Base-by-base conservation (phyloP, 1,140 invertebrate genomes). In the Tetramorium simillimum region DNA sequence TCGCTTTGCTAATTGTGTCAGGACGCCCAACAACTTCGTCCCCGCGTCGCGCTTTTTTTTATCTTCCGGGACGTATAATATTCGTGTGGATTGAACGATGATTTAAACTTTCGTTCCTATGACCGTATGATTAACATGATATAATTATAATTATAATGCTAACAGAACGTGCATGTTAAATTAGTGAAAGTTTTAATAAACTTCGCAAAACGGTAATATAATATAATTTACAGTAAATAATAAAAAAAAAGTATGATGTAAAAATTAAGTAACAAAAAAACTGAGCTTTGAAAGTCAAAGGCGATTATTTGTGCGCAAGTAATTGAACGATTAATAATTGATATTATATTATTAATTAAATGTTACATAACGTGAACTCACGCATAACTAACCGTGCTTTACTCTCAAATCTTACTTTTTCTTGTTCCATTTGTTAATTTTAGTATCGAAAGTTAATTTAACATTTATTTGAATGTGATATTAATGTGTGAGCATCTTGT, bases 1-100 rank as follows among this genome's bases (percentile, higher is more conserved):
- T 33, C 33, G 53, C 37, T 60, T n/a, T 75, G 62, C 46, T 86
- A 89, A 89, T 89, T 76, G 53, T 43, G 1, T 24, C 67, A 46
- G 53, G 3, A 73, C 51, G 21, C 28, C 69, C 40, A 33, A n/a
- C 49, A 40, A 46, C 78, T 53, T 12, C 5, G 2, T 2, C 16
- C 3, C 10, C 37, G 53, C 49, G 21, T 28, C 21, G 63, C 37
- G 7, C 12, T 60, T 75, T 82, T 75, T 82, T 84, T 84, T 56
- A 73, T 84, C 14, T 24, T 14, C 18, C 18, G 21, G 10, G 21
- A n/a, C 4, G n/a, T 67, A 12, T 53, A 60, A 5, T 6, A 33
- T 33, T 9, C n/a, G 4, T 33, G 33, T 33, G 18, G 51, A 18
- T 21, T 67, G 18, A 43, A 28, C 33, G 18, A 16, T 10, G 43